Base-by-base conservation (phyloP, 2,888 invertebrate genomes). In the Zootermopsis nevadensis region DNA sequence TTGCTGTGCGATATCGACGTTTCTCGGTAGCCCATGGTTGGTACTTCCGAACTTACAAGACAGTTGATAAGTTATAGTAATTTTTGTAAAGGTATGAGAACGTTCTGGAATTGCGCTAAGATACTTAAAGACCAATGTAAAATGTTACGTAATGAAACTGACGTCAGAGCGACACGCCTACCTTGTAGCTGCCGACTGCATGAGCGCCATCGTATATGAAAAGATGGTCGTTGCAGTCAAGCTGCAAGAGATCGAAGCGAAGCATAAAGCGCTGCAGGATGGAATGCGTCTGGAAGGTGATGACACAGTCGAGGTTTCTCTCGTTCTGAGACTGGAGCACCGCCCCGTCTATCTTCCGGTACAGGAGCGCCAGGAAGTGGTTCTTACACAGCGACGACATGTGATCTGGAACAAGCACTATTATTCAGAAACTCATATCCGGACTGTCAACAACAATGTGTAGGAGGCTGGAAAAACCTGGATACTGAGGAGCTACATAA, bases 271-370 rank as follows among this genome's bases (percentile, higher is more conserved):
- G 93, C 91, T 98, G 98, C 88, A 97, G 92, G 87, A 98, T 96
- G 89, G 97, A 96, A 91, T 97, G 97, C 86, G 98, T 98, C 91
- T 97, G 97, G 91, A 97, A 98, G 83, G 97, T 98, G 89, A 97
- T 95, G 87, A 95, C 94, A 91, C 98, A 98, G 91, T 97, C 96
- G 88, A 97, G 92, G 89, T 97, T 96, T 86, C 96, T 92, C 90
- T 98, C 97, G 90, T 97, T 97, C 89, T 96, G 94, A 35, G 97
- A 97, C 92, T 94, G 95, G 83, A 98, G 92, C 83, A 97, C 95
- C 19, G 97, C 97, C 69, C 97, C 97, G 89, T 98, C 97, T 87
- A 97, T 94, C 91, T 97, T 97, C 86, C 97, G 93, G 91, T 97
- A 97, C 87, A 97, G 93, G 86, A 96, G 95, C 89, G 96, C 96